Evolutionary conservation across 2,113 vertebrate genomes (phyloP), one percentile per base, ranked within the genome.

Genomic region (Lamprologus callipterus): DNA sequence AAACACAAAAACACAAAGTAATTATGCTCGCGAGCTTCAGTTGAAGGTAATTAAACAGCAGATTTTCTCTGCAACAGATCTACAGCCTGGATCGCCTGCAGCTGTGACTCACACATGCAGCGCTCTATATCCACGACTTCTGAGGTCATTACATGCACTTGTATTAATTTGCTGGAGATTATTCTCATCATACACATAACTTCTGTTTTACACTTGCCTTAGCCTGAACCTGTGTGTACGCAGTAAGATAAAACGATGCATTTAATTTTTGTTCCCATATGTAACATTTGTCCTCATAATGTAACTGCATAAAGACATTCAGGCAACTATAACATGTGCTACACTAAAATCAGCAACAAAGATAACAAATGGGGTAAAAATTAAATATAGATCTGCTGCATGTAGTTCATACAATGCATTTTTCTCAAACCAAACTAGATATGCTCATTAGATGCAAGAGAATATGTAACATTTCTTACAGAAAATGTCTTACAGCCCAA

Each of bases 11-110:
- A 94, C 89, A 94, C 88, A 87, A 87, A 91, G 83, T 93, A 91
- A 95, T 96, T 94, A 94, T 90, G 88, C 90, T 95, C 55, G 75
- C 79, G 33, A 88, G 81, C 85, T 90, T 93, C 90, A 33, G 53
- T 82, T 84, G 90, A 73, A 93, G 86, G 92, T 96, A 96, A 96
- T 96, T 95, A 94, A 94, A 94, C 90, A 91, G 88, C 65, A 85
- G 54, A 88, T 70, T 92, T 86, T 35, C 75, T 85, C 53, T 85
- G 60, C 87, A 70, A 33, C 19, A 88, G 82, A 85, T 73, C 91
- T 58, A 75, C 82, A 88, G 84, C 42, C 70, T 49, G 70, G 45
- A 31, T 47, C 2, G 13, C 16, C 42, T 78, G 70, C 70, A 78
- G 42, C 26, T 78, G 42, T 49, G 70, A 49, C 42, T 78, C 23